Conservation (phyloP, 2,888 invertebrate genomes). For the Leptinotarsa tumamoca region DNA sequence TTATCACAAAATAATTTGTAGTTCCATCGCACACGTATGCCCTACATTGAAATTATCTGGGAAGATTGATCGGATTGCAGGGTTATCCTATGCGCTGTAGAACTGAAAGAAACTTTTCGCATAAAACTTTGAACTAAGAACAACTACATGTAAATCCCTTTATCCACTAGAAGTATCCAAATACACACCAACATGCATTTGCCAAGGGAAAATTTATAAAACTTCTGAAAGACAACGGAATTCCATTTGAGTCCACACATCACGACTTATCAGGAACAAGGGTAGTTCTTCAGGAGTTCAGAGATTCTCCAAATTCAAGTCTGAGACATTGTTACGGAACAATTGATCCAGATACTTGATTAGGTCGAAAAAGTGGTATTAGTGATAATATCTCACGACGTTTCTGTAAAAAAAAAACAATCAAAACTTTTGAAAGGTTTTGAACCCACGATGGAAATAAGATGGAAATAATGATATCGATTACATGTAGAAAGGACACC, state of each 20-base stretch:
- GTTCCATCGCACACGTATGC: too few relatives aligned
- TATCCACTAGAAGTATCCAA: neutral
- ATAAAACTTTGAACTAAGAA: neutral
- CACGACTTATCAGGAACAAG: neutral
- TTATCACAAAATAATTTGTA: too few relatives aligned
- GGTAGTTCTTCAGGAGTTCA: neutral
- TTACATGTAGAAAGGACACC: too few relatives aligned
- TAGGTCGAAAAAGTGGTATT: too few relatives aligned
- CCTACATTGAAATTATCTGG: too few relatives aligned
- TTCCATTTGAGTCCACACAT: neutral
- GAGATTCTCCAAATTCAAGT: neutral
- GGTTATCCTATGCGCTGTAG: neutral
- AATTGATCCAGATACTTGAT: too few relatives aligned
- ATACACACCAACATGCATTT: neutral
- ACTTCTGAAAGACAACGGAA: neutral
- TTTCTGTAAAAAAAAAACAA: too few relatives aligned
- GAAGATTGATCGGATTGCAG: too few relatives aligned
- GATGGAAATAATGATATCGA: too few relatives aligned
- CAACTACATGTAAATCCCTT: constrained; percentile 4
- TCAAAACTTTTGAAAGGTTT: too few relatives aligned
- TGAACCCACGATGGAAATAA: too few relatives aligned
- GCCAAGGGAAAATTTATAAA: neutral
- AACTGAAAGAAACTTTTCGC: neutral
- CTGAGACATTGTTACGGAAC: neutral
- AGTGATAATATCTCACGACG: too few relatives aligned